These are phyloP conservation scores for Pagetopsis macropterus DNA, from an alignment of 2,797 vertebrate genomes.

Conservation along the genomic window DNA sequence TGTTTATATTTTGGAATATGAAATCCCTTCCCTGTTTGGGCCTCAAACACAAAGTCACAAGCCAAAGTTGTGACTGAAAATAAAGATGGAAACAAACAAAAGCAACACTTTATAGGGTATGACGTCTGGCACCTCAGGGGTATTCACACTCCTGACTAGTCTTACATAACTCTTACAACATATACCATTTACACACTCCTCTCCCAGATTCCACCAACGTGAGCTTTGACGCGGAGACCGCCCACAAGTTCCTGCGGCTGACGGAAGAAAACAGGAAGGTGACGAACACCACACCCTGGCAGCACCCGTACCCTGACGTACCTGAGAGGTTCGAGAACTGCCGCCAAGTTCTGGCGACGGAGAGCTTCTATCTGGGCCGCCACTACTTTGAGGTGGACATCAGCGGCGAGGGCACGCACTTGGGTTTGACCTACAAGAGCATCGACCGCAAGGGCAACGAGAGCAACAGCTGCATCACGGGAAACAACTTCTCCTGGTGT, in stretches of 20 bases:
- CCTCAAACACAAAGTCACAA: too few species aligned
- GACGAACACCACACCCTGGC: slow-evolving; percentile 88
- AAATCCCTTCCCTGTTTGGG: too few species aligned
- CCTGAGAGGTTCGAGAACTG: slow-evolving; percentile 84
- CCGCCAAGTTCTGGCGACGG: slow-evolving; percentile 82
- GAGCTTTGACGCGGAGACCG: slow-evolving; percentile 77
- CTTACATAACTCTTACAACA: neutral
- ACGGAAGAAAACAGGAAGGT: slow-evolving; percentile 85
- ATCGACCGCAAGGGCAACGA: slow-evolving; percentile 82
- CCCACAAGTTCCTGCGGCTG: slow-evolving; percentile 89
- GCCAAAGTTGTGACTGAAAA: neutral
- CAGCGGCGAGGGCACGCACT: slow-evolving; percentile 80
- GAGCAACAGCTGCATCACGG: slow-evolving; percentile 83
- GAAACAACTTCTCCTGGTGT: slow-evolving; percentile 88
- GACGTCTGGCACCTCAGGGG: neutral
- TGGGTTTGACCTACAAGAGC: slow-evolving; percentile 86
- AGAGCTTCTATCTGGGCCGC: slow-evolving; percentile 87
- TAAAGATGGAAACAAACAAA: neutral
- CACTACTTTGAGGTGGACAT: slow-evolving; percentile 87
- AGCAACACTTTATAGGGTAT: neutral
- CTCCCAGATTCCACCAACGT: slow-evolving; percentile 68
- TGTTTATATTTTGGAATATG: too few species aligned
- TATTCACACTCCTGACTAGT: neutral
- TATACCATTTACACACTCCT: slow-evolving; percentile 5
- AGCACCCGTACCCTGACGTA: slow-evolving; percentile 83